Evolutionary conservation across 2,797 vertebrate species (phyloP), one percentile per base, ranked within the genome.

Genomic region (Numenius phaeopus): DNA sequence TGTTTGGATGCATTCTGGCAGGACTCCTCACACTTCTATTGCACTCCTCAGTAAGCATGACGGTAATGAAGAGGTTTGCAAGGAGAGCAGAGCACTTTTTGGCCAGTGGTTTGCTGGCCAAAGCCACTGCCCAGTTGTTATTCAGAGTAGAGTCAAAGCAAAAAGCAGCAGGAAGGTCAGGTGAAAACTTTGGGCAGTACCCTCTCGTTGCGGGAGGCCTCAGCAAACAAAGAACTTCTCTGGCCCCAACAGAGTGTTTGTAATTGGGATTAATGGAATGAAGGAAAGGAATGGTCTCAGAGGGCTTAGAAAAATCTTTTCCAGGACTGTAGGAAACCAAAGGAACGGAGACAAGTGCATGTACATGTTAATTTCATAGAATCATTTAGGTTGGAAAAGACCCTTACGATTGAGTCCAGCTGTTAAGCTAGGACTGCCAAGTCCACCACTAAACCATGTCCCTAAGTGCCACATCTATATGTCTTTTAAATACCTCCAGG

Each of bases 321-420:
- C 46, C 15, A 24, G 30, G 16, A 47, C 14, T 37, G 11, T 14
- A 50, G n/a, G 23, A 67, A 92, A 69, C 8, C 7, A 58, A 78
- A 64, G 15, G 5, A 17, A 39, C 8, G 7, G 10, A 6, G 4
- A 4, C 0, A 9, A 83, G 54, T n/a, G 7, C 6, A 50, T 4
- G 3, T 64, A 46, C 5, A 9, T 37, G 5, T n/a, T 75, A 37
- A 49, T 58, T 52, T 79, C 37, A 46, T 26, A 37, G 47, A 73
- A 80, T 34, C 17, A 16, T 61, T 67, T 34, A 42, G 12, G 21
- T n/a, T 80, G 21, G 39, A 79, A 69, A 55, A 39, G 23, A 75
- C 23, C 19, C 6, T 62, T 61, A 55, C 19, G 9, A 30, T 32
- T 4, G 3, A 69, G 34, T 49, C 61, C 32, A 73, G 5, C 34